phyloP scores from a whole-genome alignment of 2,888 invertebrate species.

The Athripsodes cinereus region DNA sequence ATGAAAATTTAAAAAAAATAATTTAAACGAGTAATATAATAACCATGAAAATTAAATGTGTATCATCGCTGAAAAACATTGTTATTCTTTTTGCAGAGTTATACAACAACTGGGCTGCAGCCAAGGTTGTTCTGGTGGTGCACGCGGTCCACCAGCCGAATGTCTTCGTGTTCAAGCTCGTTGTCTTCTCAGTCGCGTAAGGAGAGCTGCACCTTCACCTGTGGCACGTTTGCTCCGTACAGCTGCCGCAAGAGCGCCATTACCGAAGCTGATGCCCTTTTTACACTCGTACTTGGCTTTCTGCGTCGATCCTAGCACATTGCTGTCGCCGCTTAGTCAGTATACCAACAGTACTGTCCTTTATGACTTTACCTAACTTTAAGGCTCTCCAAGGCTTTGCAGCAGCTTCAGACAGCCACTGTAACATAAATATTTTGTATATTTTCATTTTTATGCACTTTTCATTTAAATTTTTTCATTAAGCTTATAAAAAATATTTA shows the following conservation, averaged over 20 bases:
- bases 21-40: no score
- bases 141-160: conserved; percentile 83
- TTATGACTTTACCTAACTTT: not conserved
- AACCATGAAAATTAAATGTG: no score
- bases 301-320: conserved; percentile 84
- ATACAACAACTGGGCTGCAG: conserved; percentile 90
- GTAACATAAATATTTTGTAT: no score
- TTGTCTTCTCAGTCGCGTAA: conserved; percentile 60
- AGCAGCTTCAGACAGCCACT: no score
- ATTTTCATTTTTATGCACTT: no score
- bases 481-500: no score
- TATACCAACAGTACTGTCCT: conserved; percentile 29
- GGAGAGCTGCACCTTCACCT: conserved; percentile 54
- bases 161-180: conserved; percentile 79
- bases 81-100: conserved; percentile 65
- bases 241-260: conserved; percentile 69
- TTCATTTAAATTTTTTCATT: no score
- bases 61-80: no score
- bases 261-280: conserved; percentile 84
- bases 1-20: no score
- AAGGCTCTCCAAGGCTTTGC: no score
- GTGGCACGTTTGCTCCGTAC: conserved; percentile 55
- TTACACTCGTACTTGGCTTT: conserved; percentile 94
- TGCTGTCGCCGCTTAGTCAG: conserved; percentile 86
- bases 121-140: conserved; percentile 85